Evolutionary conservation across 2,113 vertebrate species (phyloP), one percentile per base, ranked within the genome.

Genomic region (Mesembrinibis cayennensis): DNA sequence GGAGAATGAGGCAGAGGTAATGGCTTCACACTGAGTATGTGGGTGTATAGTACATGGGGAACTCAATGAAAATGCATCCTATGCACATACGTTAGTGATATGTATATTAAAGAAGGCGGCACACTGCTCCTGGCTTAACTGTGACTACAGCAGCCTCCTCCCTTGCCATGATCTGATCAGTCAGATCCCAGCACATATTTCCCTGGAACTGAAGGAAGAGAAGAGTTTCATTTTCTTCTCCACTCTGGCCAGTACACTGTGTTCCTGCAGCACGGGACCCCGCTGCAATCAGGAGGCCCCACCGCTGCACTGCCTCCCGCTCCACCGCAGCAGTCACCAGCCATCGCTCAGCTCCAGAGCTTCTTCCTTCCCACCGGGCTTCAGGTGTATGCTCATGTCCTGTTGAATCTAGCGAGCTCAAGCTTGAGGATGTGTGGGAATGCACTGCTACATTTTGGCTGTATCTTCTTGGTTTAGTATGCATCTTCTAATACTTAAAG

Each of bases 271-370:
- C 3, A 0, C 6, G 26, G 12, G 25, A 13, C 9, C 40, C 25
- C 11, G 25, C 16, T 25, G 38, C 2, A 3, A 14, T 3, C 25
- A 14, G 56, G 16, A 8, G n/a, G 21, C 27, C 27, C 29, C 36
- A 32, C 12, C 1, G 1, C 45, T 0, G 1, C 38, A 4, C 27
- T 7, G 0, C 21, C 4, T 20, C 38, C 55, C 1, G 2, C 52
- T 45, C 20, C 36, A 10, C 17, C 4, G 0, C 2, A 1, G 38
- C 11, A 0, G 12, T 13, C 49, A 15, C 34, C 8, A 30, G 19
- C 4, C 0, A 13, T 23, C 0, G 0, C 49, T 36, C 19, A 10
- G 47, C 34, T 30, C 42, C 18, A 18, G n/a, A 47, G 56, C 62
- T 13, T 22, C 36, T 11, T 25, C 45, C 19, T 27, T 25, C 65